Percentiles rank a stretch among this genome's conserved stretches.
Evolutionary conservation across 2,113 vertebrate genomes (phyloP).

Genomic region (Neopipo cinnamomea): DNA sequence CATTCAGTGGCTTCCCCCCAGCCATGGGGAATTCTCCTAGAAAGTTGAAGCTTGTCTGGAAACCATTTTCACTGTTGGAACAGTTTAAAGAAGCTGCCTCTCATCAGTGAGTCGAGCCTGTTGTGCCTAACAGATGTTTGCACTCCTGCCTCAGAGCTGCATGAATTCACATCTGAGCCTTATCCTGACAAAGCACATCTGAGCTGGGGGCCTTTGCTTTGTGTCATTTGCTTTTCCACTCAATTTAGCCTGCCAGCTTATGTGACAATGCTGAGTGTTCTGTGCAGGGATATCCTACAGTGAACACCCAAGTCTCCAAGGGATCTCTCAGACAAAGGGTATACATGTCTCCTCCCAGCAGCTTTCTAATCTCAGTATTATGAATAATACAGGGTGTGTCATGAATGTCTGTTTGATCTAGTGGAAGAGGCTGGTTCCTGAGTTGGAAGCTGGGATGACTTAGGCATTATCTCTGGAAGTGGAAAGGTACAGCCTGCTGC

Average conservation of each 20-base stretch:
- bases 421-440: not conserved
- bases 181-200: not conserved
- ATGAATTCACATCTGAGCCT: not conserved
- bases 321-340: not conserved
- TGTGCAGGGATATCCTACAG: not conserved
- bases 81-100: not conserved
- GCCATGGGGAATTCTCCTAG: not conserved
- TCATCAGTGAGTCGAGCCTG: fast-evolving
- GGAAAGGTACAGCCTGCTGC: not conserved
- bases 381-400: not conserved
- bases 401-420: not conserved
- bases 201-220: not conserved
- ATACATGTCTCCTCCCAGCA: not conserved
- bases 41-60: not conserved
- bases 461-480: not conserved
- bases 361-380: not conserved
- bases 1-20: not conserved
- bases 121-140: not conserved
- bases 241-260: not conserved
- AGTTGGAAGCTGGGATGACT: not conserved
- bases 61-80: not conserved
- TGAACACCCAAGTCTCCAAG: not conserved
- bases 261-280: not conserved
- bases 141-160: not conserved
- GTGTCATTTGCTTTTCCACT: not conserved